Base-by-base conservation (phyloP, 2,113 vertebrate species). In the Apteryx mantelli region DNA sequence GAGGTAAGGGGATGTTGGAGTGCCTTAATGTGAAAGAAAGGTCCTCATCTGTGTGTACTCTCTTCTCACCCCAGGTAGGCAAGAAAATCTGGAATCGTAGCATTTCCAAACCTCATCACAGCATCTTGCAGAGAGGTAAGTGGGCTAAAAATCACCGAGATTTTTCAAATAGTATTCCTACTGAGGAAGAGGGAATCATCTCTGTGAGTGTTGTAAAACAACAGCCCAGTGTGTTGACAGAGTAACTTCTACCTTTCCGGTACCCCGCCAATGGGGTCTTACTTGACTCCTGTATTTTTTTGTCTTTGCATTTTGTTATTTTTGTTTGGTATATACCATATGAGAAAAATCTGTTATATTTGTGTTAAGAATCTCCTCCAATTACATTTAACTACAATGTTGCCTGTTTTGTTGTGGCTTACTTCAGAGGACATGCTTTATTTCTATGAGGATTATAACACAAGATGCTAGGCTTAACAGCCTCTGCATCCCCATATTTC, bases 101-200 rank as follows among this genome's bases (percentile, higher is more conserved):
- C 1, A 4, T 17, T 89, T 66, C 70, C 30, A 66, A 36, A 53
- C 3, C 3, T 80, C 0, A 0, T 18, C 0, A 0, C 10, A 50
- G 34, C n/a, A 34, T 34, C 5, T 26, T 52, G 9, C 32, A 15
- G 42, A 53, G 17, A 76, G 38, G 66, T 93, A 79, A 82, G 58
- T 3, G 11, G 9, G 38, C 25, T 69, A 61, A 80, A 93, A 65
- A 14, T 65, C 19, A 68, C 9, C 2, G 3, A 16, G 46, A 3
- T 24, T 91, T 88, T 90, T 66, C 12, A 65, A 19, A 32, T 3
- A 0, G 4, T 36, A 2, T 61, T 82, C 2, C 1, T 64, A 3
- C 2, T 61, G 40, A 63, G n/a, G 56, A 53, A 24, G 18, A 50
- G 11, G 11, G 13, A 76, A 3, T 40, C 0, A 1, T 13, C 15